Evolutionary conservation across 2,888 invertebrate species (phyloP), one percentile per base, ranked within the genome.

Genomic region (Dusona sp.): DNA sequence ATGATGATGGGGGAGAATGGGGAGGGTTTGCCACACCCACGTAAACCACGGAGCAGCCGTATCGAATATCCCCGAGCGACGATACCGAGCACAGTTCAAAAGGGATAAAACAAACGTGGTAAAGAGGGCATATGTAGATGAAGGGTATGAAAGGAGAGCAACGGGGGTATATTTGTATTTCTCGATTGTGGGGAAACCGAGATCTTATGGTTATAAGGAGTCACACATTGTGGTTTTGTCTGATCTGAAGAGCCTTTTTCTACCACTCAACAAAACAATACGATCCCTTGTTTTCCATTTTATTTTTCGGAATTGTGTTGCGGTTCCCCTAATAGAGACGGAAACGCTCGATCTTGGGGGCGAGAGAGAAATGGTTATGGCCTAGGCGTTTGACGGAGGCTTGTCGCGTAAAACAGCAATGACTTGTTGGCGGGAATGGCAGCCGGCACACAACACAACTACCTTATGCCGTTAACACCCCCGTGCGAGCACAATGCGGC

Each of bases 1-100:
- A 81, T 38, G 51, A 38, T 70, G 29, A 61, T 61, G 61, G 29
- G 3, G 25, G 61, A 16, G 61, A 61, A 61, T 29, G 11, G 29
- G 33, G 80, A 11, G 57, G 19, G 38, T 74, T 64, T 84, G 89
- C 87, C 87, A 88, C 88, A 88, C 88, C 88, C 88, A 85, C 88
- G 77, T 82, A 64, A 61, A 81, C 67, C 48, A 72, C 74, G 42
- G 16, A 79, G 64, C 74, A 67, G 48, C 51, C 19, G 64, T 45
- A 36, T 64, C 48, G 51, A 80, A 64, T 80, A 29, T 61, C 72
- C 54, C 25, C 1, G 64, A 61, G 38, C n/a, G 45, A 70, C 45
- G 57, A 45, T 64, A 48, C 36, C 25, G 48, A 45, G 48, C 22
- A 45, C 36, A 61, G 72, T 33, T 80, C 48, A 80, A 64, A 80